Percentiles rank a stretch among this genome's conserved stretches.
phyloP scores from a whole-genome alignment of 2,888 invertebrate species.

The Odontomyia ornata region DNA sequence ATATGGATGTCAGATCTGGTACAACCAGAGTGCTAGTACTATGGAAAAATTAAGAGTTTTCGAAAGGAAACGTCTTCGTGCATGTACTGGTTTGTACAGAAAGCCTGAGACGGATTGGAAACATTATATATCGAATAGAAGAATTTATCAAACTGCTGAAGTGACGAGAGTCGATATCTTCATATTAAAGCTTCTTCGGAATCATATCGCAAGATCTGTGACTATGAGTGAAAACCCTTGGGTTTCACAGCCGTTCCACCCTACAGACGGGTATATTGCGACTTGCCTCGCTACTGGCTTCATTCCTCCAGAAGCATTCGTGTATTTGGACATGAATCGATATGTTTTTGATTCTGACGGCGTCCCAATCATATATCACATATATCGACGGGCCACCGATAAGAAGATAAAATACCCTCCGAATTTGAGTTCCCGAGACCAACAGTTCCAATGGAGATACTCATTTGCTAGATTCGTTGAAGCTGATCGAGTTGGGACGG shows the following conservation, averaged over 20 bases:
- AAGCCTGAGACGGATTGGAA: slow-evolving; percentile 12
- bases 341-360: not conserved
- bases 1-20: slow-evolving; percentile 27
- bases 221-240: not conserved
- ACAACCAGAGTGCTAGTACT: slow-evolving; percentile 12
- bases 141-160: slow-evolving; percentile 14
- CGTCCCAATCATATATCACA: not conserved
- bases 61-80: slow-evolving; percentile 3
- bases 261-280: not conserved
- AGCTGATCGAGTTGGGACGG: not conserved
- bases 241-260: not conserved
- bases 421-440: not conserved
- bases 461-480: not conserved
- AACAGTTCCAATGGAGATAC: not conserved
- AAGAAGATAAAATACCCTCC: slow-evolving; percentile 5
- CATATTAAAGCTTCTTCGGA: not conserved
- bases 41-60: slow-evolving; percentile 34
- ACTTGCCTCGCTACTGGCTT: not conserved
- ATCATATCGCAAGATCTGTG: not conserved
- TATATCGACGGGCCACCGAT: not conserved
- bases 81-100: slow-evolving; percentile 18
- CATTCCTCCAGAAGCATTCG: slow-evolving; percentile 32
- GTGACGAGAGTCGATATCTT: not conserved
- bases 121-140: not conserved
- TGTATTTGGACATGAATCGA: not conserved